Percentiles rank a stretch among this genome's conserved stretches.
Evolutionary conservation across 1,140 invertebrate species (phyloP).

Genomic region (Branchinecta lynchi): DNA sequence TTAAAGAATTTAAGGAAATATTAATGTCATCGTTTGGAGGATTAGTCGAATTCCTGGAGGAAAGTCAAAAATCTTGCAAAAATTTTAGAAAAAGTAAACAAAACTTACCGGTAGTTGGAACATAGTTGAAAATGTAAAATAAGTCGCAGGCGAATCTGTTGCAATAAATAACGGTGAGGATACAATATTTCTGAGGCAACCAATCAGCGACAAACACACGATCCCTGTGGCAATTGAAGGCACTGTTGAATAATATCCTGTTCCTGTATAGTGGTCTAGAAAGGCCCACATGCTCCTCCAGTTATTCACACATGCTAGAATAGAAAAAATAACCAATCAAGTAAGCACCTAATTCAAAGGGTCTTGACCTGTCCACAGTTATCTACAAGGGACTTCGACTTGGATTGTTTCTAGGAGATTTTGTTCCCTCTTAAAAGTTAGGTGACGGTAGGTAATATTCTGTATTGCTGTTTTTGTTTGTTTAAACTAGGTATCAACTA

Average conservation of each 20-base stretch:
- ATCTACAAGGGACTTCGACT: no score
- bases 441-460: no score
- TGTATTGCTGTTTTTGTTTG: no score
- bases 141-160: constrained; percentile 51
- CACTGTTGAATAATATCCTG: constrained; percentile 38
- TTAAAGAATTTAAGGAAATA: no score
- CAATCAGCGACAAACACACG: constrained; percentile 43
- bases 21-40: no score
- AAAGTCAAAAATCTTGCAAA: background rate
- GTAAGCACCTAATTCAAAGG: no score
- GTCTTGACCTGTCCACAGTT: no score
- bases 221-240: constrained; percentile 43
- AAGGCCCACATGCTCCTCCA: constrained; percentile 66
- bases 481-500: no score
- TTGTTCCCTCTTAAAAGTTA: no score
- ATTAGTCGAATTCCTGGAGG: no score
- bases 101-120: constrained; percentile 51
- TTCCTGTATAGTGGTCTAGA: constrained; percentile 50
- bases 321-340: background rate
- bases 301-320: constrained; percentile 49
- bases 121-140: constrained; percentile 66
- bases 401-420: no score
- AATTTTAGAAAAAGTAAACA: background rate
- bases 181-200: constrained; percentile 56
- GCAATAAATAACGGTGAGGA: constrained; percentile 59